Percentiles rank a stretch among this genome's conserved stretches.
phyloP scores from a whole-genome alignment of 1,140 invertebrate species.

The Araneus ventricosus region DNA sequence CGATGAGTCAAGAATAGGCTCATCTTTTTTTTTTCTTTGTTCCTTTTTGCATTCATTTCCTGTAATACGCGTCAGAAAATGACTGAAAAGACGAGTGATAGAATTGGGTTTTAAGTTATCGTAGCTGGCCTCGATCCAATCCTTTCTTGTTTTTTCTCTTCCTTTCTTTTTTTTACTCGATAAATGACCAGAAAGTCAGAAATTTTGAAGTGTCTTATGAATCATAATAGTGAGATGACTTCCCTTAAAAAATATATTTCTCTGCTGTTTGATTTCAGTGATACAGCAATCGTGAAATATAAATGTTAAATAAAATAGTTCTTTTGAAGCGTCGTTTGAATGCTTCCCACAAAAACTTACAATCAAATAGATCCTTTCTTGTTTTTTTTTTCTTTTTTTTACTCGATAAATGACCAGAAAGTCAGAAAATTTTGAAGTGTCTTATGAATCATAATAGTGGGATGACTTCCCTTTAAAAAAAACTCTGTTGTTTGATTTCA shows the following conservation, averaged over 20 bases:
- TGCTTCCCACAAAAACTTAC: neutral
- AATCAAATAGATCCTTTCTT: neutral
- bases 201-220: constrained; percentile 42
- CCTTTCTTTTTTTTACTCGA: neutral
- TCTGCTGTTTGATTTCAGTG: neutral
- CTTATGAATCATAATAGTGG: constrained; percentile 17
- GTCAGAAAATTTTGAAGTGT: constrained; percentile 31
- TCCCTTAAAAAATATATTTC: neutral
- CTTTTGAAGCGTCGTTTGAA: neutral
- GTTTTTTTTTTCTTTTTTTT: no score
- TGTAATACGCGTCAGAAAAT: constrained; percentile 27
- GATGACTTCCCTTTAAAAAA: neutral
- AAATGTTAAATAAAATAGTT: neutral
- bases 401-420: constrained; percentile 15
- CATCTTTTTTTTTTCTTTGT: neutral
- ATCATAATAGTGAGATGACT: constrained; percentile 22
- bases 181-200: constrained; percentile 11
- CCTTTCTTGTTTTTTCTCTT: neutral
- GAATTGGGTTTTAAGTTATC: constrained; percentile 38
- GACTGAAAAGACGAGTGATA: constrained; percentile 2
- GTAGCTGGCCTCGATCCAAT: constrained; percentile 1
- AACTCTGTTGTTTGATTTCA: neutral
- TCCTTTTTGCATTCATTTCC: constrained; percentile 30
- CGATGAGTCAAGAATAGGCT: constrained; percentile 40
- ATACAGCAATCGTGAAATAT: neutral